Conservation (phyloP, 1,140 invertebrate genomes). For the Magallana gigas region DNA sequence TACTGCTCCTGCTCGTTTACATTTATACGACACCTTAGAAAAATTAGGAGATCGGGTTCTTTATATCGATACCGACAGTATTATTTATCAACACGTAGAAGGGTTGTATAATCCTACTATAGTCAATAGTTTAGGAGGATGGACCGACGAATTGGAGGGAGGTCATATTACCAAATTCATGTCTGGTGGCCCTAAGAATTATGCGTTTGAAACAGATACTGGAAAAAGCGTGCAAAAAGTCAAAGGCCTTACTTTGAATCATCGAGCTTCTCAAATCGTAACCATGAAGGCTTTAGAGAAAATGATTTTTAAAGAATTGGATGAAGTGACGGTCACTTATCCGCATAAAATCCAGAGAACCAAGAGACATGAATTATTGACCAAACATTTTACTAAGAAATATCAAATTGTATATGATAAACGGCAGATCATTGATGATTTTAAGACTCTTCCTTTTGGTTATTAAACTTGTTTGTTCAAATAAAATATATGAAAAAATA, state of each 20-base stretch:
- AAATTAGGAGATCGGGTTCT: constrained; percentile 69
- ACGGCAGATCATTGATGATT: not conserved
- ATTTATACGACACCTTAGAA: constrained; percentile 76
- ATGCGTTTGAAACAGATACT: constrained; percentile 20
- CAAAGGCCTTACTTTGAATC: constrained; percentile 41
- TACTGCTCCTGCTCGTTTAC: constrained; percentile 77
- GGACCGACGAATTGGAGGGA: constrained; percentile 36
- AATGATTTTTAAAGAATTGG: not conserved
- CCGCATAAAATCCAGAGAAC: not conserved
- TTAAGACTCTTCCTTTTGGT: not conserved
- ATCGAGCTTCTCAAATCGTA: not conserved
- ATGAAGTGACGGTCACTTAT: not conserved
- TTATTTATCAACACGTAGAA: constrained; percentile 48
- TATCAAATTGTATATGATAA: not conserved
- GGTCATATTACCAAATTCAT: constrained; percentile 32
- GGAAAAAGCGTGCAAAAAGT: constrained; percentile 37
- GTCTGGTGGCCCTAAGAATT: constrained; percentile 35
- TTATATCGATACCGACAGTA: constrained; percentile 79
- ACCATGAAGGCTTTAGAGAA: not conserved
- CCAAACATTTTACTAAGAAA: not conserved
- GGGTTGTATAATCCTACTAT: not conserved
- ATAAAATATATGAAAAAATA: no score
- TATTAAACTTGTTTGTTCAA: not conserved
- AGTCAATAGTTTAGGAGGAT: not conserved
- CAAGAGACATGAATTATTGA: not conserved